Base-by-base conservation (phyloP, 2,797 vertebrate genomes). In the Acestrorhynchus altus region DNA sequence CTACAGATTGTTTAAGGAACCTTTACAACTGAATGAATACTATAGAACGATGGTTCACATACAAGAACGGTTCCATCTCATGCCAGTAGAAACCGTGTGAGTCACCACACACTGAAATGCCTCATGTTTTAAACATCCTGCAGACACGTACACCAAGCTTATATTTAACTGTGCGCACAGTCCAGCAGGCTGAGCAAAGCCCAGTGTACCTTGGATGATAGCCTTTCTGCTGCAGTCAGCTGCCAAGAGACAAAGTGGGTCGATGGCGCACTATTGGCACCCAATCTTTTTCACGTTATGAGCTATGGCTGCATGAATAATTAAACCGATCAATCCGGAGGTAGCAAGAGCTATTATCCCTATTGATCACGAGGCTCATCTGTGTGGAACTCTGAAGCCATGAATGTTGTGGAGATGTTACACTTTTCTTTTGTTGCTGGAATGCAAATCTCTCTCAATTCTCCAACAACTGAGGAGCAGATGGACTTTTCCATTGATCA, bases 231-330 rank as follows among this genome's bases (percentile, higher is more conserved):
- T 77, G 79, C 42, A 81, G 69, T 77, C 79, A 77, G 54, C 79
- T 72, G 52, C 52, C 28, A 15, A 67, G 79, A 73, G 35, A 52
- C 70, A 52, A 65, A 40, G 39, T n/a, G 46, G 79, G 76, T 81
- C 74, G 76, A 81, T 81, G 79, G 51, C 39, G 18, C 24, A 15
- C 68, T 76, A 81, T 81, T 76, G 74, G 57, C 63, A 73, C 63
- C 74, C 66, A 65, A 65, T 81, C 57, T 57, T 81, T 70, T 81
- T 81, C 65, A 77, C 71, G 75, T 77, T 76, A 74, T 81, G 80
- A 81, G 70, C 57, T 74, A 70, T 64, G 68, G 70, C 40, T 63
- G 79, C 75, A 81, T 81, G 75, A 81, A 81, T 81, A 74, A 81
- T 81, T 81, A 70, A 81, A 74, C 47, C 56, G 70, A 81, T 81